Evolutionary conservation across 2,797 vertebrate species (phyloP), one percentile per base, ranked within the genome.

Genomic region (Crossoptilon crossoptilon): DNA sequence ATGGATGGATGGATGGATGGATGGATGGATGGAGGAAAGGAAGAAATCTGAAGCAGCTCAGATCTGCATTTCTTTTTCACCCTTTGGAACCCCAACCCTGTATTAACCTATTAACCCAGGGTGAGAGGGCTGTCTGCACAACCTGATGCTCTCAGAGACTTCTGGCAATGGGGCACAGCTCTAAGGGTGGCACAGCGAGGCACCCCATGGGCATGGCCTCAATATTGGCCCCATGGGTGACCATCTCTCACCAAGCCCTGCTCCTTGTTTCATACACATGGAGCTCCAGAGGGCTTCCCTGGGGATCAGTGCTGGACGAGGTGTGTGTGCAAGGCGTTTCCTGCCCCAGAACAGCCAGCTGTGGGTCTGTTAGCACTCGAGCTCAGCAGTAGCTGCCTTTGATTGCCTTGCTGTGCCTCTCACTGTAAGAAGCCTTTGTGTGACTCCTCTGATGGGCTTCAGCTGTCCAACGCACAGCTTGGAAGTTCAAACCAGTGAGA

Each of bases 401-500:
- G 75, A 18, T 70, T 70, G 87, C 76, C 81, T 60, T 49, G 64
- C 74, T 75, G 91, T 16, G 4, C 39, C n/a, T 91, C 56, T n/a
- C 74, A 14, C 63, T 94, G 53, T 76, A 4, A 87, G 76, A 76
- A 73, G 87, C 85, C 85, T 94, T 92, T 78, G 92, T 94, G 53
- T 37, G 44, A 15, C 82, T 92, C 91, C 84, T 33, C 88, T 64
- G 88, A 89, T 84, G 82, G 63, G 91, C 55, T 58, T 79, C 96
- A 96, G 97, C 96, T 95, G 95, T 96, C 77, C 83, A 31, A 70
- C 85, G 60, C 68, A 6, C 78, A 26, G 69, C 68, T 67, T 64
- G 87, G 84, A 74, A 46, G 84, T 55, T 66, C 71, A 84, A 37
- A 88, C 80, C 87, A 48, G 69, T 51, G 51, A 78, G 90, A 96